Evolutionary conservation across 2,797 vertebrate species (phyloP).

Genomic region (Acrossocheilus fasciatus): DNA sequence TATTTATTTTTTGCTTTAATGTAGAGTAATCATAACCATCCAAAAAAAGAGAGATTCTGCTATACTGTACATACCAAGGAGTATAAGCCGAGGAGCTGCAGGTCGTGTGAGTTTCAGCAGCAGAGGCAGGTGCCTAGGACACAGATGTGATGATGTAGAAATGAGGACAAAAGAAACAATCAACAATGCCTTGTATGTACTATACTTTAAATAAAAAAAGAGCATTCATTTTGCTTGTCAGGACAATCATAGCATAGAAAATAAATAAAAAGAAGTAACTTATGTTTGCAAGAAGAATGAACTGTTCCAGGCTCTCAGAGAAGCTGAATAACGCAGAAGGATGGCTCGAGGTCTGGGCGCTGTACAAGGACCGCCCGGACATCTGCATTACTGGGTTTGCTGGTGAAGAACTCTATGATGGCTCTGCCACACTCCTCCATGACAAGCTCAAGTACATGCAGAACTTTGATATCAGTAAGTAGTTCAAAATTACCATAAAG

Average conservation of each 20-base stretch:
- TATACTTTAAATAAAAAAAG: not conserved
- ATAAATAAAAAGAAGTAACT: slow-evolving; percentile 17
- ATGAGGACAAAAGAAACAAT: not conserved
- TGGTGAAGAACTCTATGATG: slow-evolving; percentile 1
- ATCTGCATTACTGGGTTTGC: not conserved
- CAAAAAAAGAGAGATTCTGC: too few relatives aligned
- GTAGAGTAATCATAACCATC: not conserved
- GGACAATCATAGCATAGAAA: not conserved
- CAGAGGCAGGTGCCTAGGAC: not conserved
- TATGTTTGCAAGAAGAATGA: slow-evolving; percentile 50
- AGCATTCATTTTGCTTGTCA: not conserved
- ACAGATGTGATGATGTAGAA: too few relatives aligned
- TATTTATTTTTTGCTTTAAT: too few relatives aligned
- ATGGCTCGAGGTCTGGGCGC: not conserved
- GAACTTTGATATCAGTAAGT: not conserved
- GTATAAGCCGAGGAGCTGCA: not conserved
- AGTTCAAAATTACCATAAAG: too few relatives aligned
- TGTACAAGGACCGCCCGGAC: not conserved
- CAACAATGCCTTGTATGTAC: too few relatives aligned
- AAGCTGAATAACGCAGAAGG: slow-evolving; percentile 38
- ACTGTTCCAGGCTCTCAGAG: slow-evolving; percentile 13
- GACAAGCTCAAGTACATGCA: slow-evolving; percentile 3
- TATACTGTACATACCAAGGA: slow-evolving; percentile 1
- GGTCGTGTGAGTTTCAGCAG: not conserved
- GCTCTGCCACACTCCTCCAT: slow-evolving; percentile 23